Base-by-base conservation (phyloP, 2,888 invertebrate species). In the Cyaniris semiargus region DNA sequence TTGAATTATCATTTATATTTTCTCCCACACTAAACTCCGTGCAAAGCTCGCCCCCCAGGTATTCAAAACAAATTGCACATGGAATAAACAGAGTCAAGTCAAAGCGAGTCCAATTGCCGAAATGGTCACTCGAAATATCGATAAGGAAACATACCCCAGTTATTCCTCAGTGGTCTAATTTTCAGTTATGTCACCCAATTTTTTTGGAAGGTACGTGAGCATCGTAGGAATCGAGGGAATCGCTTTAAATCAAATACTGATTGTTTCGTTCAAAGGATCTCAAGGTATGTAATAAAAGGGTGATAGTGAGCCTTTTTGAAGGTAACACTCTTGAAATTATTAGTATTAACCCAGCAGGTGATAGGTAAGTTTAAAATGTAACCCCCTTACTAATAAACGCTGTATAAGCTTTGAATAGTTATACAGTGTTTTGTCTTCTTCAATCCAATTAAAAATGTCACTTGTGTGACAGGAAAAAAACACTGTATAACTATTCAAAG, bases 121-220 rank as follows among this genome's bases (percentile, higher is more conserved):
- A 60, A 66, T 27, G 60, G 60, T 23, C 60, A 15, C 21, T 66
- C 60, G 23, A 66, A 66, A 66, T 66, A 23, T 66, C 23, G 23
- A 66, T 66, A 66, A 13, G 60, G 58, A 18, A 18, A 53, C 53
- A 23, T 27, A 66, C 23, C 27, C 60, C 60, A 66, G 60, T 66
- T 66, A 66, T 66, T 66, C 66, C 15, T 66, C 66, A 66, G 66
- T 27, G 66, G 66, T 66, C 66, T 66, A 66, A 66, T 66, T 66
- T 66, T 66, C 60, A 31, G 66, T 66, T 66, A 66, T 66, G 66
- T 31, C 66, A 27, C 66, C 66, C 66, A 66, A 66, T 66, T 66
- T 66, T 66, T 31, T 66, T 18, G 66, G 27, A 15, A 66, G 60
- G 6, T 27, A 66, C 66, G 66, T 66, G 66, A 66, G 66, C 15